Evolutionary conservation across 1,140 invertebrate genomes (phyloP).

Genomic region (Parapsyche elsis): DNA sequence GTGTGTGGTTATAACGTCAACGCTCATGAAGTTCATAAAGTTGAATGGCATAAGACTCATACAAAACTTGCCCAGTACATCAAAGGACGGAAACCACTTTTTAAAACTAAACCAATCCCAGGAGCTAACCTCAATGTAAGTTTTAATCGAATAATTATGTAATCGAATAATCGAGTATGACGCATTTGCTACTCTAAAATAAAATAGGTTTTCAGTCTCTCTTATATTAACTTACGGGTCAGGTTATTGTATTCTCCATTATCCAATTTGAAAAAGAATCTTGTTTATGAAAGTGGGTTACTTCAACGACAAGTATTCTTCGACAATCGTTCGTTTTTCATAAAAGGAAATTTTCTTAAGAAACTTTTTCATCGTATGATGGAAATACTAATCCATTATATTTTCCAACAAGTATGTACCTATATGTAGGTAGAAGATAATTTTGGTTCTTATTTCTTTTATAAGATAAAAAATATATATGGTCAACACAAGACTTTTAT

Average conservation of each 20-base stretch:
- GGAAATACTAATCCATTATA: not conserved
- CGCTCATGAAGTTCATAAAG: conserved; percentile 70
- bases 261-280: conserved; percentile 16
- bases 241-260: conserved; percentile 1
- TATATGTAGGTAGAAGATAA: too few species aligned
- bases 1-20: conserved; percentile 65
- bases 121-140: conserved; percentile 76
- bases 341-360: not conserved
- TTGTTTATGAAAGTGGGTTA: conserved; percentile 30
- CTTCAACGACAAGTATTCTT: not conserved
- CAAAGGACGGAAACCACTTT: conserved; percentile 74
- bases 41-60: conserved; percentile 63
- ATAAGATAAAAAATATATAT: too few species aligned
- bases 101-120: conserved; percentile 67
- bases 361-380: not conserved
- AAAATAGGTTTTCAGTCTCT: too few species aligned
- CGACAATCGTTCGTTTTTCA: conserved; percentile 21
- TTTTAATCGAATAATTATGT: conserved; percentile 48
- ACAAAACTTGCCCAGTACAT: conserved; percentile 76
- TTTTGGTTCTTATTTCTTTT: too few species aligned
- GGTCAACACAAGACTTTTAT: too few species aligned
- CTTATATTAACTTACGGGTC: too few species aligned
- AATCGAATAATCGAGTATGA: not conserved
- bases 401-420: too few species aligned
- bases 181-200: too few species aligned